Conservation (phyloP, 2,888 invertebrate species). For the Priocnemis perturbator region DNA sequence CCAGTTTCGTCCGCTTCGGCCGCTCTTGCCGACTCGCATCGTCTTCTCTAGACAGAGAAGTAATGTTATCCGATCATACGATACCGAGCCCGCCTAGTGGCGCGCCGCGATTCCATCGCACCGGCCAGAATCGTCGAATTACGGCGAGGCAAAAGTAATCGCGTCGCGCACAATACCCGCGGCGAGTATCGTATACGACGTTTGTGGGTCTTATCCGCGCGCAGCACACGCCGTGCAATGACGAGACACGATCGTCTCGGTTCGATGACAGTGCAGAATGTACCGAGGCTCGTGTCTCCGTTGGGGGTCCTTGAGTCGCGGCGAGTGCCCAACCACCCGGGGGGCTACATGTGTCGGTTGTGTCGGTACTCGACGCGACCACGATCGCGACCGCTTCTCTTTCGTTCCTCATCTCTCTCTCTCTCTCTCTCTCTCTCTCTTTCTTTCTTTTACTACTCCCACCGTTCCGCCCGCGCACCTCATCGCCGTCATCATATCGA, state of each 20-base stretch:
- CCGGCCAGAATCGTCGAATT: too few relatives aligned
- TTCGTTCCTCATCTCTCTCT: conserved; percentile 4
- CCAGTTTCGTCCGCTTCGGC: too few relatives aligned
- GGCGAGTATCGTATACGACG: too few relatives aligned
- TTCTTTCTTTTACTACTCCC: conserved; percentile 18
- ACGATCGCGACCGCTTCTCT: conserved; percentile 33
- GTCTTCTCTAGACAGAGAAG: too few relatives aligned
- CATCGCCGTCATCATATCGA: neutral
- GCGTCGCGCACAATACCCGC: too few relatives aligned
- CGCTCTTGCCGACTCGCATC: too few relatives aligned
- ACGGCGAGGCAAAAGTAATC: too few relatives aligned
- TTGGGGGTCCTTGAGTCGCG: conserved; percentile 65
- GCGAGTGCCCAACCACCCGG: conserved; percentile 60
- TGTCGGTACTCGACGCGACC: conserved; percentile 53
- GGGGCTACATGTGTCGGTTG: conserved; percentile 67
- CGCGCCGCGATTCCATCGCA: too few relatives aligned
- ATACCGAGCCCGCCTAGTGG: too few relatives aligned
- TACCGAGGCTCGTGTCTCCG: conserved; percentile 60
- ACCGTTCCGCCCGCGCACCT: conserved; percentile 24
- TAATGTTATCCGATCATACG: too few relatives aligned
- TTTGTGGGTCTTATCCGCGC: too few relatives aligned
- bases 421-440: conserved; percentile 5
- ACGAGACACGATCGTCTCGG: conserved; percentile 21
- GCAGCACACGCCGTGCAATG: too few relatives aligned
- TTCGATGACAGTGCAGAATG: conserved; percentile 70